Evolutionary conservation across 2,113 vertebrate genomes (phyloP).

Genomic region (Conger conger): DNA sequence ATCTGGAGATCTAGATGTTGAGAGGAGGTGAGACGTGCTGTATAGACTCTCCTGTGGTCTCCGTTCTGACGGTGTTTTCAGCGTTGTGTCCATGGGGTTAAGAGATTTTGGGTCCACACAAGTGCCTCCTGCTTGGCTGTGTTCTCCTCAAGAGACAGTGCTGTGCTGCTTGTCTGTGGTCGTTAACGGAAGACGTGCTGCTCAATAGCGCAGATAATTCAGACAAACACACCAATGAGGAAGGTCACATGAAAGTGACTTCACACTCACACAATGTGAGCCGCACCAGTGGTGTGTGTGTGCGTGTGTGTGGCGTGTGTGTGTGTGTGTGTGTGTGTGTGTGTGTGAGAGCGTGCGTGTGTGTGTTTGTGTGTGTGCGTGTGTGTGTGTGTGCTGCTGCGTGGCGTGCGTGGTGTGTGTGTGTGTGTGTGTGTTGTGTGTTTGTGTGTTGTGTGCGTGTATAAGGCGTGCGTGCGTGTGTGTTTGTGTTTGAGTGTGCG

Average conservation of each 20-base stretch:
- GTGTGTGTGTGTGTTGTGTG: no score
- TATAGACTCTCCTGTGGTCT: background rate
- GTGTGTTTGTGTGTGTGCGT: no score
- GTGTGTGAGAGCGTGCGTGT: no score
- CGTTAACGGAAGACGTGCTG: background rate
- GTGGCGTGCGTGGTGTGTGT: background rate
- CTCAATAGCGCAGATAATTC: background rate
- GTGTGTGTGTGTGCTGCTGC: no score
- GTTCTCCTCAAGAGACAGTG: background rate
- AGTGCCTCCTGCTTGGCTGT: background rate
- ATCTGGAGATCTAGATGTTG: background rate
- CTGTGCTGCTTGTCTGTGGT: background rate
- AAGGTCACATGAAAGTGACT: background rate
- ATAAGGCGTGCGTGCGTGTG: no score
- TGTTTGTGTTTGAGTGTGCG: no score
- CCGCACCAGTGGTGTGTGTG: background rate
- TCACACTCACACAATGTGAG: background rate
- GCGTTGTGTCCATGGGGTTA: no score
- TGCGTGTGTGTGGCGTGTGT: no score
- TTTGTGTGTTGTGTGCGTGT: no score
- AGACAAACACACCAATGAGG: constrained; percentile 1
- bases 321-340: no score
- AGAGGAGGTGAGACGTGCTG: background rate
- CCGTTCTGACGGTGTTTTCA: background rate
- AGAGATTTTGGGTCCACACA: background rate